A percentile compares a stretch with the other conserved stretches of the same genome.
Conservation (phyloP, 2,113 vertebrate species). For the Ibidorhyncha struthersii region DNA sequence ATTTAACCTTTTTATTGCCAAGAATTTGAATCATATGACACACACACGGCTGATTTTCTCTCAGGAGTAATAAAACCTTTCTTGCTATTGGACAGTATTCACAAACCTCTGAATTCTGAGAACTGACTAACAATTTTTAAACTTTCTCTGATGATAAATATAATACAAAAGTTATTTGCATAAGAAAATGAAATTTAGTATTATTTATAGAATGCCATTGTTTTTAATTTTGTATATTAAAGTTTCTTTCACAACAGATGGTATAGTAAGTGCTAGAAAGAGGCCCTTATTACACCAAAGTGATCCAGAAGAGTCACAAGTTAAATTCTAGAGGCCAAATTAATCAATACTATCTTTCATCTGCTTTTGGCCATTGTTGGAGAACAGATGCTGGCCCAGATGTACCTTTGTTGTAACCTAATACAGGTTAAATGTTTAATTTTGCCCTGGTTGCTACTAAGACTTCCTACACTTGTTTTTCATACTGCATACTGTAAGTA, state of each 20-base stretch:
- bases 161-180: background rate
- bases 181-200: background rate
- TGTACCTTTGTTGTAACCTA: background rate
- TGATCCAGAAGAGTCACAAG: background rate
- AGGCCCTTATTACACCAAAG: background rate
- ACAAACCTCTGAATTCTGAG: conserved; percentile 10
- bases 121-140: background rate
- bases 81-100: background rate
- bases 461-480: background rate
- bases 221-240: background rate
- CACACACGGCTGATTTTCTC: background rate
- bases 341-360: background rate
- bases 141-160: background rate
- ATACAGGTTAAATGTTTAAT: background rate
- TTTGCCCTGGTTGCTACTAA: background rate
- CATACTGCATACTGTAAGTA: background rate
- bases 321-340: background rate
- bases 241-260: background rate
- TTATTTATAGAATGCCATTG: background rate
- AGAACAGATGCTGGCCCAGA: background rate
- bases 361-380: background rate
- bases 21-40: conserved; percentile 44
- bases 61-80: conserved; percentile 25
- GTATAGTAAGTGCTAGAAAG: background rate
- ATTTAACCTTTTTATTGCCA: conserved; percentile 35